phyloP scores from a whole-genome alignment of 2,797 vertebrate genomes.

The Taenioides sp. region DNA sequence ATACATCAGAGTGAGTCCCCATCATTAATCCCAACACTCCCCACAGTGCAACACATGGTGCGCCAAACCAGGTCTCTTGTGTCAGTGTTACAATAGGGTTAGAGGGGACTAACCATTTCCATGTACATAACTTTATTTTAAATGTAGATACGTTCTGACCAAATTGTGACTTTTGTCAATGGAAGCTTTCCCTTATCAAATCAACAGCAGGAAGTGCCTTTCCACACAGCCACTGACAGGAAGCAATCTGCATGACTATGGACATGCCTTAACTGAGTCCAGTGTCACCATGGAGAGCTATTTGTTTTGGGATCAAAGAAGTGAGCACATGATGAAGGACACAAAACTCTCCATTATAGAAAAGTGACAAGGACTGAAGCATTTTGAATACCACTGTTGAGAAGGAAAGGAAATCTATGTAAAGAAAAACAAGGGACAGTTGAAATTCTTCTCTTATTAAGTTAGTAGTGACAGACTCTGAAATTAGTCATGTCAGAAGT shows the following conservation, averaged over 20 bases:
- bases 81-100: neutral
- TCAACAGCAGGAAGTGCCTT: slow-evolving; percentile 56
- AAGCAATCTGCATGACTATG: slow-evolving; percentile 65
- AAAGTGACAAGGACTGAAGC: neutral
- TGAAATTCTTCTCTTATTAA: neutral
- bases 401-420: neutral
- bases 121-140: neutral
- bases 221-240: slow-evolving; percentile 53
- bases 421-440: neutral
- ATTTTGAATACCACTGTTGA: neutral
- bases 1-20: slow-evolving; percentile 38
- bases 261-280: slow-evolving; percentile 37
- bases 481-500: neutral
- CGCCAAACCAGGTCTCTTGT: slow-evolving; percentile 10
- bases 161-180: neutral
- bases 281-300: slow-evolving; percentile 41
- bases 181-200: slow-evolving; percentile 42
- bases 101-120: neutral
- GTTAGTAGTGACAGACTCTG: neutral
- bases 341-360: neutral
- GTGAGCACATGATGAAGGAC: slow-evolving; percentile 14
- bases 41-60: slow-evolving; percentile 31
- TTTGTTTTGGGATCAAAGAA: slow-evolving; percentile 46
- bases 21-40: slow-evolving; percentile 37
- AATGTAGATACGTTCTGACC: neutral